Percentiles rank a stretch among this genome's conserved stretches.
phyloP scores from a whole-genome alignment of 2,888 invertebrate genomes.

The Phyllotreta cruciferae region DNA sequence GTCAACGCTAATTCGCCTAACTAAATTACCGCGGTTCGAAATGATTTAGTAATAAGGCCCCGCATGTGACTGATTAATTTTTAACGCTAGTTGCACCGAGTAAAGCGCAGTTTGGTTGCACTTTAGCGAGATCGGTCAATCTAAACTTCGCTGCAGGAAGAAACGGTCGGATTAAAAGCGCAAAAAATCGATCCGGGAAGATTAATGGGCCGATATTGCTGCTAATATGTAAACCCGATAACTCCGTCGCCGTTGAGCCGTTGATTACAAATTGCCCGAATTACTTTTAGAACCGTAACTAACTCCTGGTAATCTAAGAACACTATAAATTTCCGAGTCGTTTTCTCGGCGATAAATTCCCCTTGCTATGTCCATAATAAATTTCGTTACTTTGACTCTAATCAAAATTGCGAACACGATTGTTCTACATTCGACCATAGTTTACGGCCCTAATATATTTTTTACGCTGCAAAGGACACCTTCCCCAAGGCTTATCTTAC shows the following conservation, averaged over 20 bases:
- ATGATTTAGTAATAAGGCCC: not conserved
- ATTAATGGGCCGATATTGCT: too few species aligned
- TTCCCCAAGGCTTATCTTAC: slow-evolving; percentile 1
- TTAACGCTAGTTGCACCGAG: not conserved
- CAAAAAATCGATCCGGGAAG: too few species aligned
- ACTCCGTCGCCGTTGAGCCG: not conserved
- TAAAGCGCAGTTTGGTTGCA: not conserved
- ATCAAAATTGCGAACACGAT: slow-evolving; percentile 10
- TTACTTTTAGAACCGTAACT: slow-evolving; percentile 4
- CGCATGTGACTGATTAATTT: slow-evolving; percentile 7
- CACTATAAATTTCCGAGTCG: slow-evolving; percentile 1
- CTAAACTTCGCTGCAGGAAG: not conserved
- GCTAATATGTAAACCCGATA: not conserved
- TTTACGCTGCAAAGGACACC: not conserved
- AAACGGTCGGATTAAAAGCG: not conserved
- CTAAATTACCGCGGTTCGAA: not conserved
- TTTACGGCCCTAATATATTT: too few species aligned
- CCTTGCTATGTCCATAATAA: slow-evolving; percentile 1
- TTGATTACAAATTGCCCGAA: slow-evolving; percentile 2
- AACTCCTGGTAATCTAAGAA: slow-evolving; percentile 7
- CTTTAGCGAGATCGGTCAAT: slow-evolving; percentile 1
- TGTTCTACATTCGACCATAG: slow-evolving; percentile 1
- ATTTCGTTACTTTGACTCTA: slow-evolving; percentile 7
- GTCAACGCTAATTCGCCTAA: not conserved
- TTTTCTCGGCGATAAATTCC: slow-evolving; percentile 1